Conservation (phyloP, 2,797 vertebrate species). For the Oophaga sylvatica region DNA sequence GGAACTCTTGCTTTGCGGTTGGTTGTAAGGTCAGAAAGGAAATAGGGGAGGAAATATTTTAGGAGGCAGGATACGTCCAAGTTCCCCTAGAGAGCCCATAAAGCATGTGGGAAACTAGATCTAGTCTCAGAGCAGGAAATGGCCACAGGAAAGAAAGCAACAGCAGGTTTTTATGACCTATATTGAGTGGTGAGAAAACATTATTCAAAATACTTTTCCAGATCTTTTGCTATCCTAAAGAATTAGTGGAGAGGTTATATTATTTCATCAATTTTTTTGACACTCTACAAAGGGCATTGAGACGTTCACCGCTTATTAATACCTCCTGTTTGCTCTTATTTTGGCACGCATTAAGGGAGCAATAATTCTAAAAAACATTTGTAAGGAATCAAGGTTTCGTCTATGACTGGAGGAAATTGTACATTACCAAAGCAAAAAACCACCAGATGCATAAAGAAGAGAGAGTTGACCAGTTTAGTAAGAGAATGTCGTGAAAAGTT, state of each 20-base stretch:
- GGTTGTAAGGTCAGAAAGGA: conserved; percentile 48
- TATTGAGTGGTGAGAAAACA: conserved; percentile 34
- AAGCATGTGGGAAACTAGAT: conserved; percentile 56
- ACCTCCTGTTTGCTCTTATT: background rate
- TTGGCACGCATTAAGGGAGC: background rate
- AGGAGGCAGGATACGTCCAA: conserved; percentile 51
- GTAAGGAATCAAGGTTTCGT: background rate
- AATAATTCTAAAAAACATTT: background rate
- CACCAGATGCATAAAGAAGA: background rate
- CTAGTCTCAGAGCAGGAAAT: conserved; percentile 51
- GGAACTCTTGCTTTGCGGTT: conserved; percentile 42
- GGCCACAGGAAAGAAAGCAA: conserved; percentile 53
- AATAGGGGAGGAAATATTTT: conserved; percentile 53
- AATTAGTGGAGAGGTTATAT: conserved; percentile 7
- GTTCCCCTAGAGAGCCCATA: conserved; percentile 48
- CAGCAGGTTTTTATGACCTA: conserved; percentile 30
- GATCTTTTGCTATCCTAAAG: conserved; percentile 25
- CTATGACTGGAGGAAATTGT: background rate
- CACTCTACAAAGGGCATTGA: background rate
- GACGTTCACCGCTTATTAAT: background rate
- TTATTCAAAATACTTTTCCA: conserved; percentile 39
- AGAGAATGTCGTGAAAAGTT: background rate
- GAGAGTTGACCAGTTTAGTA: background rate
- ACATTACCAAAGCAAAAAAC: background rate
- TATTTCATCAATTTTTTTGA: conserved; percentile 9